Evolutionary conservation across 1,140 invertebrate species (phyloP), one percentile per base, ranked within the genome.

Genomic region (Drosophila nigrodunni): DNA sequence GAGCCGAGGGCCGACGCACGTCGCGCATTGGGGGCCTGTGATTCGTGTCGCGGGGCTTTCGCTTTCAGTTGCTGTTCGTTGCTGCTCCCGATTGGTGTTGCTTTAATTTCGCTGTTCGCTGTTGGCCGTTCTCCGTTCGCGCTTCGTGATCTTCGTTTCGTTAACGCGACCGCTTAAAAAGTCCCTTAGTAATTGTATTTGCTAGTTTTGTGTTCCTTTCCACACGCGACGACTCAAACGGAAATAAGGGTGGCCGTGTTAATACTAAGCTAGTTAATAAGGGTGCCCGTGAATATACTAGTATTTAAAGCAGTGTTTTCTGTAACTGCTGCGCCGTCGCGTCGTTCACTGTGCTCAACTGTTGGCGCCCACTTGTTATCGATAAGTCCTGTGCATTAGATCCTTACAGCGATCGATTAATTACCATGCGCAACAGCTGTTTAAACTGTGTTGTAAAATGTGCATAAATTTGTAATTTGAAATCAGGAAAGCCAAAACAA

Each of bases 21-120:
- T 73, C 69, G 37, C 62, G 55, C 69, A 74, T 82, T 82, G 64
- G 70, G 72, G 80, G 80, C 64, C 62, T 54, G 74, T 35, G 41
- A 61, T 46, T 87, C 80, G 81, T 79, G 64, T 69, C 49, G 50
- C 67, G 76, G 50, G 59, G 86, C 86, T 89, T 89, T 89, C 85
- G 85, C 86, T 89, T 89, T 89, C 86, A 89, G 85, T 89, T 89
- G 85, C 86, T 85, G 86, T 71, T 90, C 86, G 85, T 74, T 82
- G 72, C 85, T 89, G 81, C 75, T 72, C 74, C 82, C 85, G 86
- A 81, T 89, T 90, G 81, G 85, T 85, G 75, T 81, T 80, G 81
- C 78, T 73, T 78, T 82, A 69, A 44, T 54, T 64, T 67, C 44
- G 71, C 82, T 60, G 64, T 71, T 65, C 57, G 78, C 66, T 62